Base-by-base conservation (phyloP, 2,797 vertebrate species). In the Micrastur ruficollis region DNA sequence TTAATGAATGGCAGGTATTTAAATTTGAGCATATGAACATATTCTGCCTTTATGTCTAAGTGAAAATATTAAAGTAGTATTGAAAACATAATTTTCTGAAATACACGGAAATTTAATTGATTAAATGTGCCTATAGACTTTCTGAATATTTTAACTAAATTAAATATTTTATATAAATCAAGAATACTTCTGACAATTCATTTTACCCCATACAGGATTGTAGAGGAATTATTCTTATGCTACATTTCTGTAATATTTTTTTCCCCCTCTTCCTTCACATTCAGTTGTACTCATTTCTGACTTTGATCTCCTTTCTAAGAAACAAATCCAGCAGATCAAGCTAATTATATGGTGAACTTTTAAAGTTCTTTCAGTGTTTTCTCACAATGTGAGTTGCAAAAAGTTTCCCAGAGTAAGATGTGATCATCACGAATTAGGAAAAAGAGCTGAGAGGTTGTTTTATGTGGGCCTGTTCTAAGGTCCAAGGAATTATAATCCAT, bases 331-430 rank as follows among this genome's bases (percentile, higher is more conserved):
- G 49, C 38, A 65, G 79, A 68, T 94, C 93, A 83, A 92, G 72
- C 72, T 88, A 40, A 95, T 95, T 61, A 78, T 53, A 21, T 80
- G 84, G 47, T 89, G 85, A 93, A 88, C 68, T 81, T 86, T 53
- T 78, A 21, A 36, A 40, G 26, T 55, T 59, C 19, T 90, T 96
- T 20, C 63, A 62, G 29, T 68, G n/a, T 63, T 95, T 93, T 93
- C 82, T 79, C 82, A 86, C 72, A 27, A 3, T 38, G 53, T 34
- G 53, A 86, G 70, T 9, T 81, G n/a, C 49, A 75, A 42, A 62
- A 89, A 61, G 40, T 79, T 95, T 94, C 92, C 62, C 82, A 86
- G 85, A 3, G 0, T 59, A 61, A 56, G 38, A 61, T 49, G 61
- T 61, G 73, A 65, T 62, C 71, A 32, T 65, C 34, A 31, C 21